Conservation (phyloP, 2,888 invertebrate species). For the Volucella inanis region DNA sequence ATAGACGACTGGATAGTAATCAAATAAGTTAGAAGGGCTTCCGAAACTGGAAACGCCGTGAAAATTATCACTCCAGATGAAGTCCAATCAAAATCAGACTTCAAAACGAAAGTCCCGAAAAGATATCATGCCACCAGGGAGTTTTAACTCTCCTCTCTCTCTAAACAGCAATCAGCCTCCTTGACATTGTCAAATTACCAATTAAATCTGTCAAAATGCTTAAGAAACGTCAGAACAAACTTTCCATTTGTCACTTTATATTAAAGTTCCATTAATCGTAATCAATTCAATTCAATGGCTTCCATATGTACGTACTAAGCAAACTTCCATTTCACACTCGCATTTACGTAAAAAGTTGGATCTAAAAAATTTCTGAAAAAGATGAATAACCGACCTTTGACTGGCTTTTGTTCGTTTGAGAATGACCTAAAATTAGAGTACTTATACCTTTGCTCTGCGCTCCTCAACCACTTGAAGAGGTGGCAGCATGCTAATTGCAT, state of each 20-base stretch:
- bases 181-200: conserved; percentile 1
- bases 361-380: conserved; percentile 18
- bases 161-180: not conserved
- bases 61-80: too few relatives aligned
- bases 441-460: conserved; percentile 66
- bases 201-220: conserved; percentile 13
- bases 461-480: conserved; percentile 48
- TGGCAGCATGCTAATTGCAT: conserved; percentile 72
- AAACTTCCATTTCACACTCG: not conserved
- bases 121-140: too few relatives aligned
- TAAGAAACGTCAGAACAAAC: not conserved
- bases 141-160: too few relatives aligned
- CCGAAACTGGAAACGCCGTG: too few relatives aligned
- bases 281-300: conserved; percentile 23
- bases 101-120: too few relatives aligned
- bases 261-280: conserved; percentile 64
- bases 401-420: conserved; percentile 39
- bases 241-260: conserved; percentile 32
- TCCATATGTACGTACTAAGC: conserved; percentile 2
- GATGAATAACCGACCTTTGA: conserved; percentile 44
- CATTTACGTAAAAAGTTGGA: conserved; percentile 7
- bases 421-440: conserved; percentile 59
- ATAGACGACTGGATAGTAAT: too few relatives aligned
- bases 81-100: too few relatives aligned
- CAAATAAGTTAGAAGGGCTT: too few relatives aligned